A percentile compares a stretch with the other conserved stretches of the same genome.
Conservation (phyloP, 2,113 vertebrate genomes). For the Sciurus niger region DNA sequence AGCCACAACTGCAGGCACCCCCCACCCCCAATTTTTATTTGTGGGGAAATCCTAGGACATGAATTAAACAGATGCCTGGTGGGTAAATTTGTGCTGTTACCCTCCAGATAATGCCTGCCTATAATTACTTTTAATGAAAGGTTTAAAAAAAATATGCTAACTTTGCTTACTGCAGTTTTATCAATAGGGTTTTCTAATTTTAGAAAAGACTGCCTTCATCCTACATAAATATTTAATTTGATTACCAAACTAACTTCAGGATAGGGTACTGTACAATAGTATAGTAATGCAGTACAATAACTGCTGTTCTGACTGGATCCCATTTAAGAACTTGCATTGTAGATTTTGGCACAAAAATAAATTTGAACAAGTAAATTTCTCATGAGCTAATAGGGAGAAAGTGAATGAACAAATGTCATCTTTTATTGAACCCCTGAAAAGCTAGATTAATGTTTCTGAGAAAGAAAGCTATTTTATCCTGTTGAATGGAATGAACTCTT, state of each 20-base stretch:
- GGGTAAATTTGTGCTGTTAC: neutral
- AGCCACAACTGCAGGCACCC: no score
- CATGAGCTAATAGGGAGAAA: neutral
- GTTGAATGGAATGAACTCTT: neutral
- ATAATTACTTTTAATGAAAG: neutral
- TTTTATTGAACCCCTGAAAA: neutral
- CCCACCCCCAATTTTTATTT: neutral
- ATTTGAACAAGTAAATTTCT: neutral
- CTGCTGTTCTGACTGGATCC: neutral
- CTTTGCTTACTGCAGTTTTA: neutral
- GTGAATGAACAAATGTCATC: neutral
- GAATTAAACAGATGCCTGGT: neutral
- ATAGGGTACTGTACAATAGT: neutral
- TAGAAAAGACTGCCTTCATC: no score
- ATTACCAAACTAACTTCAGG: neutral
- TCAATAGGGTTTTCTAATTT: neutral
- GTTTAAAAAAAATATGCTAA: no score
- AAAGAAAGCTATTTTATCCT: neutral
- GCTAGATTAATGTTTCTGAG: neutral
- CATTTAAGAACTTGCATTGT: neutral
- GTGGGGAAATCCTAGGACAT: neutral
- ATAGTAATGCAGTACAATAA: neutral
- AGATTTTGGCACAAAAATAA: neutral
- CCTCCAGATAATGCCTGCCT: neutral
- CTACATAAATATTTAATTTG: no score